phyloP scores from a whole-genome alignment of 2,888 invertebrate genomes.

The Psococerastis gibbosa region DNA sequence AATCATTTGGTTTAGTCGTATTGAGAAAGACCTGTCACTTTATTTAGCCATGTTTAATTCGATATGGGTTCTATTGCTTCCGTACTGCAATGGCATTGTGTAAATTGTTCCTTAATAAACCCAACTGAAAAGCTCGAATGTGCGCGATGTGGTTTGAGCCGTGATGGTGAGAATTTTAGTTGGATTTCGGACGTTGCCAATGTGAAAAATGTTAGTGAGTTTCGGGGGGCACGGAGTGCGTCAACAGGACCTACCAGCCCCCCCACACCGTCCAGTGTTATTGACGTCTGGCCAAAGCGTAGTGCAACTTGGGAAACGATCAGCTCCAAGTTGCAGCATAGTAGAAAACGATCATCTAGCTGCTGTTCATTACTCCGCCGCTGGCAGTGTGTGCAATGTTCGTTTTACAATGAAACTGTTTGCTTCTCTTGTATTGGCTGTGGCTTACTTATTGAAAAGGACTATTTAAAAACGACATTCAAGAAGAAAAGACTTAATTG shows the following conservation, averaged over 20 bases:
- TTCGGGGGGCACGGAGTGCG: constrained; percentile 17
- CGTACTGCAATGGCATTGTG: constrained; percentile 85
- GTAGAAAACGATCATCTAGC: constrained; percentile 16
- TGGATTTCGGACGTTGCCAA: constrained; percentile 24
- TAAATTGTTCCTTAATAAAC: constrained; percentile 71
- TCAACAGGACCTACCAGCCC: constrained; percentile 18
- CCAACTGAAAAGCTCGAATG: constrained; percentile 70
- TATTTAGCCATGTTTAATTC: constrained; percentile 31
- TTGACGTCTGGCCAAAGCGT: constrained; percentile 2
- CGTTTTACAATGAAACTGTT: constrained; percentile 22
- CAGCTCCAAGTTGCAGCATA: not conserved
- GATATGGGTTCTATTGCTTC: constrained; percentile 84
- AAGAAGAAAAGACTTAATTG: constrained; percentile 21
- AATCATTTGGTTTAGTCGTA: constrained; percentile 24
- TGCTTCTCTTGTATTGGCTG: constrained; percentile 19
- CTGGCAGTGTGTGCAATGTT: constrained; percentile 25
- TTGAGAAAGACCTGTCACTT: constrained; percentile 15
- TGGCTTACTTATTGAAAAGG: constrained; percentile 15
- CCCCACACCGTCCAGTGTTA: not conserved
- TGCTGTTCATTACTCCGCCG: constrained; percentile 18
- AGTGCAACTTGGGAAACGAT: not conserved
- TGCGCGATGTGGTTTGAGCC: constrained; percentile 50
- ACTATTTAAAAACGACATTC: constrained; percentile 17
- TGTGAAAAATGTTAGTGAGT: not conserved
- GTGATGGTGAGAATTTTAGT: constrained; percentile 25